Evolutionary conservation across 2,888 invertebrate species (phyloP), one percentile per base, ranked within the genome.

Genomic region (Caenorhabditis plicata): DNA sequence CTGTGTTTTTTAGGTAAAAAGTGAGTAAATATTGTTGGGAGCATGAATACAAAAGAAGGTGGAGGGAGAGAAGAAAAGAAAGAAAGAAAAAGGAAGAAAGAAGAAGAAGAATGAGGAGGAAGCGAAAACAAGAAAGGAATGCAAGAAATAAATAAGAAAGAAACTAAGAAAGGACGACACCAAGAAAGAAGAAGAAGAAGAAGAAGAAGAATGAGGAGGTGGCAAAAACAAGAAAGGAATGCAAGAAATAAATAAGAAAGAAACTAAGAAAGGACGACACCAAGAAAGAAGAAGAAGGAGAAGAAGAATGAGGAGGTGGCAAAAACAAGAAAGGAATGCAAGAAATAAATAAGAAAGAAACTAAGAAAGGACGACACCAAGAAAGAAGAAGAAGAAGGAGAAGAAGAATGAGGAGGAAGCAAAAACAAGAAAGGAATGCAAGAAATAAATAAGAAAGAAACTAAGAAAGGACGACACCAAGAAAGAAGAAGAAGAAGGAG

Each of bases 221-320:
- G 42, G 33, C 13, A 29, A 45, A 46, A 35, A 36, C 39, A 44
- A 52, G 48, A 53, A 42, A 52, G 52, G 47, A 47, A 48, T 47
- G n/a, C n/a, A n/a, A n/a, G n/a, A n/a, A n/a, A n/a, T 42, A 47
- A 47, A 44, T 44, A 48, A 47, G 53, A 50, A 40, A 25, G 41
- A n/a, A 25, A 35, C 31, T 27, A 19, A 26, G 22, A 23, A 29
- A 26, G 39, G 15, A 39, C 25, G 23, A 22, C 15, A 5, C 26
- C 29, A 35, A 52, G 33, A 40, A 29, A 38, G 46, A 52, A 29
- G 13, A 31, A 38, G 39, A 23, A 42, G 39, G 36, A 23, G 15
- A 41, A 53, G 36, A 48, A 35, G 8, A n/a, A n/a, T 11, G 15
- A 9, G 35, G 15, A 9, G n/a, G 7, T 8, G 35, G 7, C n/a